phyloP scores from a whole-genome alignment of 1,140 invertebrate species.

The Lordiphosa clarofinis region DNA sequence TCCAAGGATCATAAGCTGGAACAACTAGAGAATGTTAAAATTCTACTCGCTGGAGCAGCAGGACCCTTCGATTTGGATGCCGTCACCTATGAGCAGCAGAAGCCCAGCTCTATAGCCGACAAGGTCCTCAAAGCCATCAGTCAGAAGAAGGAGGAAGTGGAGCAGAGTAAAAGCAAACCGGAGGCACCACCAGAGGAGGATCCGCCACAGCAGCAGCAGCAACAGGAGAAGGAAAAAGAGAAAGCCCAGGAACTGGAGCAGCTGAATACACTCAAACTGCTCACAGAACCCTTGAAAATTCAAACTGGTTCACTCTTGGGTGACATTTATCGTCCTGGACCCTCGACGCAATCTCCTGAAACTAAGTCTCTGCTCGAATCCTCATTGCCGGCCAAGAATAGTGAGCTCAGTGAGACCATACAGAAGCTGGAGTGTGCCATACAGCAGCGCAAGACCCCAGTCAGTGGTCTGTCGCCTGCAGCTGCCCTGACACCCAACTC shows the following conservation, averaged over 20 bases:
- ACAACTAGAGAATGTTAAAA: slow-evolving; percentile 80
- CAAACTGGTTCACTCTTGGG: slow-evolving; percentile 38
- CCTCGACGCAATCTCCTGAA: slow-evolving; percentile 62
- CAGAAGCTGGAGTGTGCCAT: slow-evolving; percentile 81
- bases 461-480: slow-evolving; percentile 57
- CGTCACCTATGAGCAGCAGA: slow-evolving; percentile 73
- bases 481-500: slow-evolving; percentile 1
- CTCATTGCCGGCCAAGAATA: slow-evolving; percentile 81
- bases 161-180: slow-evolving; percentile 57
- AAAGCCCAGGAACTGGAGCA: slow-evolving; percentile 9
- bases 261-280: slow-evolving; percentile 28
- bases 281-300: slow-evolving; percentile 61
- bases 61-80: slow-evolving; percentile 68
- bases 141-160: slow-evolving; percentile 80
- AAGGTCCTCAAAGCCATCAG: slow-evolving; percentile 82
- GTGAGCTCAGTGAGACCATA: slow-evolving; percentile 83
- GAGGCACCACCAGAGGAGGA: not conserved
- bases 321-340: slow-evolving; percentile 28
- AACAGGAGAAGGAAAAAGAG: slow-evolving; percentile 8
- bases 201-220: not conserved
- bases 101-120: slow-evolving; percentile 82
- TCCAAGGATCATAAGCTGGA: slow-evolving; percentile 81
- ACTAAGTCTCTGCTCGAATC: slow-evolving; percentile 73
- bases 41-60: slow-evolving; percentile 55
- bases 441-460: slow-evolving; percentile 66